Evolutionary conservation across 1,140 invertebrate species (phyloP).

Genomic region (Leptopilina boulardi): DNA sequence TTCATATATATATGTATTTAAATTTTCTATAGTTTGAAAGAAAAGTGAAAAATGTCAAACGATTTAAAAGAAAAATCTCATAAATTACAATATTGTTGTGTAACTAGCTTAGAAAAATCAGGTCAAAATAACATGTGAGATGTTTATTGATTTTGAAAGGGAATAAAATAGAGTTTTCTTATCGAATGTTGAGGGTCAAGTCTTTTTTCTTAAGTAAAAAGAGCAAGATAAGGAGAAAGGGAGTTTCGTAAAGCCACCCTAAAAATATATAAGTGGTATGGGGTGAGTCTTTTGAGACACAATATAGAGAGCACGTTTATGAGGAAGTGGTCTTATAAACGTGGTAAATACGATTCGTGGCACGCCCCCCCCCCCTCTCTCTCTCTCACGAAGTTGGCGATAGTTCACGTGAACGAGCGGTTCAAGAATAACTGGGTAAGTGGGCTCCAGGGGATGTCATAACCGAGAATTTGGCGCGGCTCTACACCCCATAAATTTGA

Average conservation of each 20-base stretch:
- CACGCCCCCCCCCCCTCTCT: constrained; percentile 51
- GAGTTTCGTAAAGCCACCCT: not conserved
- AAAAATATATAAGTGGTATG: not conserved
- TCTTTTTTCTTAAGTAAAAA: not conserved
- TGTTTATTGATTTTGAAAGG: not conserved
- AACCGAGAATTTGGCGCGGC: constrained; percentile 60
- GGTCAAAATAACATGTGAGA: not conserved
- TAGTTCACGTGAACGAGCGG: constrained; percentile 57
- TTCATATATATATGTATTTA: no score
- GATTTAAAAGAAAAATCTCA: no score
- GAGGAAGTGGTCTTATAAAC: constrained; percentile 45
- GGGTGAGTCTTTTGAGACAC: not conserved
- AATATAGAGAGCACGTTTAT: constrained; percentile 24
- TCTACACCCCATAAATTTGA: constrained; percentile 62
- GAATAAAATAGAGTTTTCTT: not conserved
- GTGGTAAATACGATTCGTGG: constrained; percentile 55
- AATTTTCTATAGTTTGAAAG: no score
- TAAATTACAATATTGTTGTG: no score
- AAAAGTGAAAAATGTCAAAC: no score
- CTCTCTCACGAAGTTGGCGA: constrained; percentile 52
- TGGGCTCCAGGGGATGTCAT: constrained; percentile 59
- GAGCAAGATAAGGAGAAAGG: constrained; percentile 14
- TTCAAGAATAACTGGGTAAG: constrained; percentile 62
- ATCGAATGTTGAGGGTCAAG: not conserved
- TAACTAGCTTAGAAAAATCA: not conserved